Conservation (phyloP, 2,888 invertebrate genomes). For the Neuroscelio doddi region DNA sequence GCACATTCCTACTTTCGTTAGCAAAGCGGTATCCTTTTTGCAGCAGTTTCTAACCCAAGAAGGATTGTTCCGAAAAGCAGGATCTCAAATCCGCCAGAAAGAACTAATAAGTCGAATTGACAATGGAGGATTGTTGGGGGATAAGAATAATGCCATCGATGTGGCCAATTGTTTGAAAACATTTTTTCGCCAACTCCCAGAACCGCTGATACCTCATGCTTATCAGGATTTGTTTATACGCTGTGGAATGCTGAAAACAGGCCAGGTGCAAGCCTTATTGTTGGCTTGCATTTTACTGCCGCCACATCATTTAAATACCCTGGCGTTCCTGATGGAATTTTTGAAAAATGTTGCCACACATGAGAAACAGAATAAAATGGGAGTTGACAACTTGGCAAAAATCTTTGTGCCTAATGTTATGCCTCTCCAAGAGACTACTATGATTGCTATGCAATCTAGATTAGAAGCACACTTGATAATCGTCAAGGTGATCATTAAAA, state of each 20-base stretch:
- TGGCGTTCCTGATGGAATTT: conserved; percentile 89
- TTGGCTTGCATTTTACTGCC: conserved; percentile 83
- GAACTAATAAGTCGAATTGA: conserved; percentile 85
- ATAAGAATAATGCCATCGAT: conserved; percentile 86
- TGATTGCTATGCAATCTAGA: conserved; percentile 75
- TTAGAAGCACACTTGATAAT: conserved; percentile 81
- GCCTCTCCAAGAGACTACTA: conserved; percentile 80
- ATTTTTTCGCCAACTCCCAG: conserved; percentile 88
- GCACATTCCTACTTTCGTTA: conserved; percentile 82
- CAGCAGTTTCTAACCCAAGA: conserved; percentile 82
- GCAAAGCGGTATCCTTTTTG: conserved; percentile 81
- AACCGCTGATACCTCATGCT: conserved; percentile 83
- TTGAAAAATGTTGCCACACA: conserved; percentile 80
- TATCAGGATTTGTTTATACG: conserved; percentile 86
- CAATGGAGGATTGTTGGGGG: conserved; percentile 80
- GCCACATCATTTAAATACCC: conserved; percentile 82
- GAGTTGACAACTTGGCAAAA: conserved; percentile 86
- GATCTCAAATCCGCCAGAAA: conserved; percentile 86
- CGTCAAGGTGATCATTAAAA: conserved; percentile 75
- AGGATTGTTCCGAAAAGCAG: conserved; percentile 92
- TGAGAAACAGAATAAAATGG: conserved; percentile 87
- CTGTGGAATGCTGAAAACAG: conserved; percentile 77
- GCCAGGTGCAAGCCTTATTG: conserved; percentile 78
- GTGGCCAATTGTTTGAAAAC: conserved; percentile 89
- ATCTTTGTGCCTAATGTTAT: conserved; percentile 90